These are phyloP conservation scores for Trachemys scripta DNA, from an alignment of 2,113 vertebrate genomes.

Conservation along the genomic window DNA sequence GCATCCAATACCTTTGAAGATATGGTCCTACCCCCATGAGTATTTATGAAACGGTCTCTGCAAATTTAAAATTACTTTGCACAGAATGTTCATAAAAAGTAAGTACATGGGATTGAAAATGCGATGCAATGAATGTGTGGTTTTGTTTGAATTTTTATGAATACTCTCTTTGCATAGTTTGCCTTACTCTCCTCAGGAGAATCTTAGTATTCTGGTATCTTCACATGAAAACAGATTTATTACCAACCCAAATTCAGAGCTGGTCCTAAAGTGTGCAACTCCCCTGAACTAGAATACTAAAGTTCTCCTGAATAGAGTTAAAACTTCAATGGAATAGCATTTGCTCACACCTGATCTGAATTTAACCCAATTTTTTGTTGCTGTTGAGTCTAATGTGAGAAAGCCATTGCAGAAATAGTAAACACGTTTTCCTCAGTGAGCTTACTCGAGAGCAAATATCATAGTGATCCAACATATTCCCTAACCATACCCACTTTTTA, in stretches of 20 bases:
- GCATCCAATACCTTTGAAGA: background rate
- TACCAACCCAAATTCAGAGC: background rate
- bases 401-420: background rate
- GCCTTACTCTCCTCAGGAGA: background rate
- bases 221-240: background rate
- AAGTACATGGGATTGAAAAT: background rate
- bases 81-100: background rate
- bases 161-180: background rate
- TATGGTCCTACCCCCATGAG: background rate
- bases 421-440: background rate
- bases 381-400: background rate
- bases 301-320: background rate
- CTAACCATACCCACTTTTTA: background rate
- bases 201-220: background rate
- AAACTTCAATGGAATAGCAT: background rate
- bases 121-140: background rate
- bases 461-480: slow-evolving; percentile 26
- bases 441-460: background rate
- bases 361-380: background rate
- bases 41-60: background rate
- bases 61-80: background rate
- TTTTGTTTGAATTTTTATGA: background rate
- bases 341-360: slow-evolving; percentile 5
- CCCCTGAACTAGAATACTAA: background rate
- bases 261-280: background rate